Percentiles rank a stretch among this genome's conserved stretches.
Evolutionary conservation across 2,888 invertebrate genomes (phyloP).

Genomic region (Sympetrum striolatum): DNA sequence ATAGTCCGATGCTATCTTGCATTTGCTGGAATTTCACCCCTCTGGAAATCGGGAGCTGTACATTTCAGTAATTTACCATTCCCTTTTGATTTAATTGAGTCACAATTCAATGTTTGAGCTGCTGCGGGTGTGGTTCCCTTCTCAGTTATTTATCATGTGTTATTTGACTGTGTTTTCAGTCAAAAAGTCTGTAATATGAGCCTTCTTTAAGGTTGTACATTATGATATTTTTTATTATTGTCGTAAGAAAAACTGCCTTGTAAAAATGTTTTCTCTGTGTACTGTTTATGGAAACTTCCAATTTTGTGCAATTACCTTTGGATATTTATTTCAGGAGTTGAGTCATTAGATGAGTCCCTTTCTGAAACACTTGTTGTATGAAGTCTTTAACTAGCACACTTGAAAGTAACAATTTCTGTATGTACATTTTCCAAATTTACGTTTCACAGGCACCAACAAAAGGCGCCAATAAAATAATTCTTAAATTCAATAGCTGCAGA

Average conservation of each 20-base stretch:
- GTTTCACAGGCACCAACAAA: not conserved
- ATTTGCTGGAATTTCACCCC: no score
- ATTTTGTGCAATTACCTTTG: not conserved
- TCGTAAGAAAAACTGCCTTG: not conserved
- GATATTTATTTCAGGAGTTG: not conserved
- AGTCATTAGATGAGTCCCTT: not conserved
- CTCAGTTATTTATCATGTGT: constrained; percentile 30
- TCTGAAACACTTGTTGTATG: not conserved
- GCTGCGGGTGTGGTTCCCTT: not conserved
- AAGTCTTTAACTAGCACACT: not conserved
- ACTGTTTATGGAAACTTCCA: not conserved
- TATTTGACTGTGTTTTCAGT: constrained; percentile 1
- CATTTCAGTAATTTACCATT: no score
- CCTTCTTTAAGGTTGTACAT: constrained; percentile 7
- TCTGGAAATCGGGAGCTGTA: no score
- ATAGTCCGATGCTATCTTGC: no score
- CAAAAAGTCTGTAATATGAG: constrained; percentile 3
- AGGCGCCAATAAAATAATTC: not conserved
- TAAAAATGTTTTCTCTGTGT: not conserved
- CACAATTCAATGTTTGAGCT: no score
- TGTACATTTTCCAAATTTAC: not conserved
- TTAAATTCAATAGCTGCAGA: not conserved
- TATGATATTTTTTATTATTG: not conserved
- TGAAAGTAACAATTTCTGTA: not conserved
- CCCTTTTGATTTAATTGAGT: no score